Conservation (phyloP, 2,888 invertebrate species). For the Osedax frankpressi region DNA sequence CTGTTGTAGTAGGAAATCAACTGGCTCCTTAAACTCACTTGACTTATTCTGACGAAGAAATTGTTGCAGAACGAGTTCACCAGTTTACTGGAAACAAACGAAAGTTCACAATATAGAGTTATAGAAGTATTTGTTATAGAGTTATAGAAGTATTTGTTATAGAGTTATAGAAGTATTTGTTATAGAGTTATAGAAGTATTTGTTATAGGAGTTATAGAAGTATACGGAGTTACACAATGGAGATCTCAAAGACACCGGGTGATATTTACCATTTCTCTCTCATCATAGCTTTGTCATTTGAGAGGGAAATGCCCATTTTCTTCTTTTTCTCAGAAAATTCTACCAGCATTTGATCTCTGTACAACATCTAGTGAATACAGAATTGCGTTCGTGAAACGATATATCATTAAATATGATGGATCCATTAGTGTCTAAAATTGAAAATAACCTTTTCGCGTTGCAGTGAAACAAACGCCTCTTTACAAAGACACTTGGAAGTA, state of each 20-base stretch:
- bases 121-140: too few species aligned
- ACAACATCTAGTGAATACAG: neutral
- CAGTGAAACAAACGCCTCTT: conserved; percentile 43
- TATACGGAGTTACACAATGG: too few species aligned
- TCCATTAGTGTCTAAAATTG: too few species aligned
- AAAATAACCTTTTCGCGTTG: conserved; percentile 44
- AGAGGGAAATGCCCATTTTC: neutral
- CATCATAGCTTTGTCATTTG: neutral
- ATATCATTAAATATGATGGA: too few species aligned
- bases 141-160: too few species aligned
- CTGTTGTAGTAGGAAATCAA: conserved; percentile 43
- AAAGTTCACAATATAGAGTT: too few species aligned
- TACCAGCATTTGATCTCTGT: neutral
- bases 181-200: too few species aligned
- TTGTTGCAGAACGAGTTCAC: conserved; percentile 37
- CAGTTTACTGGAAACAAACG: conserved; percentile 31
- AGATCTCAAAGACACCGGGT: too few species aligned
- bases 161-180: too few species aligned
- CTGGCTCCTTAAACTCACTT: conserved; percentile 41
- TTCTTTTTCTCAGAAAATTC: neutral
- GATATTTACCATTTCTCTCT: neutral
- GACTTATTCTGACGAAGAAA: conserved; percentile 35
- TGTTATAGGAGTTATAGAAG: too few species aligned
- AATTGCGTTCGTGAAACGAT: too few species aligned
- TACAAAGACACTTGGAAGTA: neutral